Evolutionary conservation across 2,113 vertebrate genomes (phyloP).

Genomic region (Madoqua kirkii): DNA sequence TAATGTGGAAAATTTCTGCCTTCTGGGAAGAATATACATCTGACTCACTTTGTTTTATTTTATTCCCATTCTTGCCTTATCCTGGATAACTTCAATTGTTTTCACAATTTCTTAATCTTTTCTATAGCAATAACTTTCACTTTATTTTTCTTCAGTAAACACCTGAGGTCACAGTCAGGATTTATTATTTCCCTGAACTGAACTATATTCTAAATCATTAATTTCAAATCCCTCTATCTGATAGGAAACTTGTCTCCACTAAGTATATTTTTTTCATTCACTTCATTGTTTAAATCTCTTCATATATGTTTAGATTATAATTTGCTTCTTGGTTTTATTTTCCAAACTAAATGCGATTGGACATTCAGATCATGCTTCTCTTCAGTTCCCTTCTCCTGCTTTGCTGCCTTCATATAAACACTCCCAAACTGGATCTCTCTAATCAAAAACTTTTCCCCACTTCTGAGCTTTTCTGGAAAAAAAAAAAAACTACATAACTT

Average conservation of each 20-base stretch:
- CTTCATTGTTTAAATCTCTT: background rate
- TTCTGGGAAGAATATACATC: background rate
- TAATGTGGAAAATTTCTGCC: background rate
- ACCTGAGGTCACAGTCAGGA: background rate
- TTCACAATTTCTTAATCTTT: background rate
- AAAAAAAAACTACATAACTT: background rate
- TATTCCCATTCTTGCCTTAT: background rate
- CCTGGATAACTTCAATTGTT: background rate
- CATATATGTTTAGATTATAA: background rate
- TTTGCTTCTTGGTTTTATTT: background rate
- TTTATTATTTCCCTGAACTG: background rate
- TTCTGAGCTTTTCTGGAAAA: background rate
- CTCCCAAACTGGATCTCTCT: background rate
- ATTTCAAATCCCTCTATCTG: conserved; percentile 2
- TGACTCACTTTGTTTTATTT: background rate
- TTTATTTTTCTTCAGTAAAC: background rate
- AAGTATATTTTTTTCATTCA: background rate
- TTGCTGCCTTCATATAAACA: background rate
- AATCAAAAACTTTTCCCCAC: background rate
- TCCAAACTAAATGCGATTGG: background rate
- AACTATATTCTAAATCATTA: background rate
- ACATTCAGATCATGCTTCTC: background rate
- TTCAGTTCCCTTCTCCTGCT: background rate
- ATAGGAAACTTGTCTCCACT: background rate
- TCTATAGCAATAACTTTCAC: background rate